These are phyloP conservation scores for Ardeotis arabs DNA, from an alignment of 2,113 vertebrate species.

Conservation along the genomic window DNA sequence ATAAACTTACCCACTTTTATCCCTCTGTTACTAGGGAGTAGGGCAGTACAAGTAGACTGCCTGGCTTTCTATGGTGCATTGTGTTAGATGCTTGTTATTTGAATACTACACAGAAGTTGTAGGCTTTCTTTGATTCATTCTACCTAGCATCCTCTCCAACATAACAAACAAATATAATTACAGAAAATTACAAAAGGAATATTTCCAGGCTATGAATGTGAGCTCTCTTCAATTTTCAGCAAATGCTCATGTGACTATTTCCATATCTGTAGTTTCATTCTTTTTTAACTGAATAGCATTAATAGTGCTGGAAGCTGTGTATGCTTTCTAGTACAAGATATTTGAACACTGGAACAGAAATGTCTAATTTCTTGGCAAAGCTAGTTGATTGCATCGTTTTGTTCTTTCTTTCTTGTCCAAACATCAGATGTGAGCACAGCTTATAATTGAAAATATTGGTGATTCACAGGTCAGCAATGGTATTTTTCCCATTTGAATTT, in stretches of 20 bases:
- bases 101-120: neutral
- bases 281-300: neutral
- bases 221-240: neutral
- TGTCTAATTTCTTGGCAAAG: neutral
- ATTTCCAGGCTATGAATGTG: neutral
- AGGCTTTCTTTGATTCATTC: neutral
- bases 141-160: neutral
- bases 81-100: neutral
- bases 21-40: neutral
- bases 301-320: neutral
- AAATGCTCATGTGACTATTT: neutral
- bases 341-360: neutral
- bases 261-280: neutral
- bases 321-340: neutral
- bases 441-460: constrained; percentile 15
- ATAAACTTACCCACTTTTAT: neutral
- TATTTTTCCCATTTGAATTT: neutral
- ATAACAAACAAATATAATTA: neutral
- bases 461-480: neutral
- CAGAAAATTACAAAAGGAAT: neutral
- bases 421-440: neutral
- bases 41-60: neutral
- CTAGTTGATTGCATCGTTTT: neutral
- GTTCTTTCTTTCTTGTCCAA: neutral
- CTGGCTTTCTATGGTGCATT: neutral